Base-by-base conservation (phyloP, 2,888 invertebrate genomes). In the Entomobrya multifasciata region DNA sequence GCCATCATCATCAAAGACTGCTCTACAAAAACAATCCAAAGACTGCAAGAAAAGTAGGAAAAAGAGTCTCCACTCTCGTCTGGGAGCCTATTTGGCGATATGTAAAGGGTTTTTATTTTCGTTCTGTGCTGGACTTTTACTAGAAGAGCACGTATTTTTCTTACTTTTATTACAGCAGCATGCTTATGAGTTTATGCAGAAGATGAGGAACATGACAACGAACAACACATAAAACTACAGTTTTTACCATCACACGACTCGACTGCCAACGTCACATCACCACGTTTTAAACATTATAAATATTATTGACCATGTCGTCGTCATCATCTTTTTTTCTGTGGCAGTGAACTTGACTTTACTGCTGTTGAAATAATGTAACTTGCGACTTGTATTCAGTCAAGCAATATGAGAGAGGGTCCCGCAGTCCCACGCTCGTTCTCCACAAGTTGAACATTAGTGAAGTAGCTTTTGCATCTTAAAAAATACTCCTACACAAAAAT, bases 341-440 rank as follows among this genome's bases (percentile, higher is more conserved):
- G 62, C 62, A 62, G 62, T 62, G 62, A 62, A 62, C 62, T 62
- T 62, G 62, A 62, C 62, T 62, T 62, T 27, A 62, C 62, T 62
- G 30, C 4, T 20, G 13, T 1, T 25, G 5, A n/a, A n/a, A n/a
- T n/a, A n/a, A n/a, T 22, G 20, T 13, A 30, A 30, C 2, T 8
- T 49, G 49, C 15, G 49, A 49, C 13, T 15, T 10, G 13, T 13
- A 36, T 36, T 36, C 36, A 36, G 36, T 8, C n/a, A n/a, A 36
- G 36, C 36, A 36, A 36, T 36, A 6, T 36, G 36, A 62, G 60
- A 25, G 65, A 36, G 36, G 41, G 36, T 65, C 65, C 15, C 36
- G 17, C 25, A 65, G 41, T 65, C 65, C 41, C 65, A 65, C 65
- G 65, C 65, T 65, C 17, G 27, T 15, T 22, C 62, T 36, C 5